These are phyloP conservation scores for Cyrtonyx montezumae DNA, from an alignment of 2,113 vertebrate genomes.

Conservation along the genomic window DNA sequence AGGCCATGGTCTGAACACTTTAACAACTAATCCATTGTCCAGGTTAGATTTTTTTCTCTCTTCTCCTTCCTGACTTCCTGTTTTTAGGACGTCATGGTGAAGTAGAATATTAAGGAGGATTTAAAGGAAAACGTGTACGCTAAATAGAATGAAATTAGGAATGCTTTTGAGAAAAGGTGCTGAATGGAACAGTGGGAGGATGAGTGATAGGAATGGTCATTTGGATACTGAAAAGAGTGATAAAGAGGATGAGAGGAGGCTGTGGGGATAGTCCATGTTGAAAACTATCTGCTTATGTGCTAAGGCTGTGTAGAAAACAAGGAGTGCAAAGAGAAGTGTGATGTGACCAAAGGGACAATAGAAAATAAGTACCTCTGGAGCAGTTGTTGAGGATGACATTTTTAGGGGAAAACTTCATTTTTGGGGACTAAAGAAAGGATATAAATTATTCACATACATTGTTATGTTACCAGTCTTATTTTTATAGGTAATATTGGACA, in stretches of 20 bases:
- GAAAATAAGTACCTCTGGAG: accelerated
- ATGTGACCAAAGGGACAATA: neutral
- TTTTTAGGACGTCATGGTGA: neutral
- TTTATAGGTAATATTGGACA: neutral
- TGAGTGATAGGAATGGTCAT: neutral
- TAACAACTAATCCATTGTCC: slow-evolving; percentile 50
- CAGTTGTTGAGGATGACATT: neutral
- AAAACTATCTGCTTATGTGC: neutral
- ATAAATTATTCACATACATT: neutral
- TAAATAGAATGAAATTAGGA: neutral
- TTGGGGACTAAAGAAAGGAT: neutral
- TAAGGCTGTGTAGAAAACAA: neutral
- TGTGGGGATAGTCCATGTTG: neutral
- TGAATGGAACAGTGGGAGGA: neutral
- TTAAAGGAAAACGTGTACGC: neutral
- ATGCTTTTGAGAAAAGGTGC: neutral
- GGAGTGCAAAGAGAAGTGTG: neutral
- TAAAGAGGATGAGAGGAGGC: neutral
- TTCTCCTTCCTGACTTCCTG: neutral
- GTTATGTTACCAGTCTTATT: neutral
- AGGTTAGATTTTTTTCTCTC: slow-evolving; percentile 12
- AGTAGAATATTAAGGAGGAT: neutral
- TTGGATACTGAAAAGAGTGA: neutral
- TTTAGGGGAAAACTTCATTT: neutral
- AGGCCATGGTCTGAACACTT: slow-evolving; percentile 61